phyloP scores from a whole-genome alignment of 2,113 vertebrate species.

The Caranx ignobilis region DNA sequence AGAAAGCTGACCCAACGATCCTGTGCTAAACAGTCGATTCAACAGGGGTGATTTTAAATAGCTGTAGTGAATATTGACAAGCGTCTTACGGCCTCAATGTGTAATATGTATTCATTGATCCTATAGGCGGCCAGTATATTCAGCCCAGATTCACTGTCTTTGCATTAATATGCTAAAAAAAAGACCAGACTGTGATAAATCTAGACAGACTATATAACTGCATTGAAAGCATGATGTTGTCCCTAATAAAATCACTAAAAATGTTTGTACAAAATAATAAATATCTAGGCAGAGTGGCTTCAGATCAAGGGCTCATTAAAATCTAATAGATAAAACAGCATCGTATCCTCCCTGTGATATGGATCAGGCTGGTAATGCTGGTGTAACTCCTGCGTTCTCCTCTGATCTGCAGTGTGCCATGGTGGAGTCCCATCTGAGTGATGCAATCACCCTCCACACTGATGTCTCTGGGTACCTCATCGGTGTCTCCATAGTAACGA shows the following conservation, averaged over 20 bases:
- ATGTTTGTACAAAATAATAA: not conserved
- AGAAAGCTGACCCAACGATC: no score
- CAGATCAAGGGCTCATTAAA: not conserved
- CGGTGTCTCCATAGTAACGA: constrained; percentile 89
- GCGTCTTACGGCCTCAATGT: no score
- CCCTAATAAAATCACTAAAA: not conserved
- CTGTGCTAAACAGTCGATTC: no score
- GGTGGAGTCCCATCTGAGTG: constrained; percentile 93
- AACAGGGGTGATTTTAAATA: no score
- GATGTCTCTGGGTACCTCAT: constrained; percentile 90
- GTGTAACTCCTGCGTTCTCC: not conserved
- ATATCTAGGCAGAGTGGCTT: not conserved
- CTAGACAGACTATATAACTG: no score
- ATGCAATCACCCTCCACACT: constrained; percentile 88
- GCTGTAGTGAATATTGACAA: no score
- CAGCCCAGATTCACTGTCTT: no score
- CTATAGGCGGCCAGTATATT: not conserved
- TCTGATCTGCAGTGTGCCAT: constrained; percentile 86
- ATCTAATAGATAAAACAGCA: not conserved
- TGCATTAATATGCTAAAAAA: no score
- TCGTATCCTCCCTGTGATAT: not conserved
- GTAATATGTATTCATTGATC: no score
- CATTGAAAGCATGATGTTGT: not conserved
- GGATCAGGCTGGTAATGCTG: not conserved
- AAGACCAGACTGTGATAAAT: no score